A percentile compares a stretch with the other conserved stretches of the same genome.
Evolutionary conservation across 2,888 invertebrate species (phyloP).

Genomic region (Diabrotica balteata): DNA sequence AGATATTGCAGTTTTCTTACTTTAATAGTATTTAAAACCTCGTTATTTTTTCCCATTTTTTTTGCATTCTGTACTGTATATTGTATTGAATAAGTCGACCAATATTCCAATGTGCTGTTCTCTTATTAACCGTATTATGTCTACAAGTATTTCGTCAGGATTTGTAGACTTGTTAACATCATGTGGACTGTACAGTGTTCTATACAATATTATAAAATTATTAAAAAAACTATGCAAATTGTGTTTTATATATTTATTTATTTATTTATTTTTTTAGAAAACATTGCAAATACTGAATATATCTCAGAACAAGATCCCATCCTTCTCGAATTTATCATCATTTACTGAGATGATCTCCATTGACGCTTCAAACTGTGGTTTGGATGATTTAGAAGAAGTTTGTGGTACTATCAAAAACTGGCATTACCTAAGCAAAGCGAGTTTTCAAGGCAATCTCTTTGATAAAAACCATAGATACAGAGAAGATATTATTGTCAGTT

Average conservation of each 20-base stretch:
- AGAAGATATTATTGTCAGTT: slow-evolving; percentile 71
- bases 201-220: too few relatives aligned
- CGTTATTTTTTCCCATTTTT: too few relatives aligned
- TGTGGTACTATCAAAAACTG: slow-evolving; percentile 66
- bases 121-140: too few relatives aligned
- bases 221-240: too few relatives aligned
- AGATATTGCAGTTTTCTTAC: too few relatives aligned
- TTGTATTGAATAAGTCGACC: too few relatives aligned
- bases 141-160: too few relatives aligned
- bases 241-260: not conserved
- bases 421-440: slow-evolving; percentile 64
- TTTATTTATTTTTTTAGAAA: slow-evolving; percentile 58
- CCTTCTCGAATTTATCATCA: slow-evolving; percentile 64
- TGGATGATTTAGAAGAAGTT: slow-evolving; percentile 65
- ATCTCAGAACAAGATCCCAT: slow-evolving; percentile 68
- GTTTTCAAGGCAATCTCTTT: slow-evolving; percentile 71
- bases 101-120: too few relatives aligned
- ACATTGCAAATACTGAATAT: slow-evolving; percentile 68
- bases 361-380: slow-evolving; percentile 66
- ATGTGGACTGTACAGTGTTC: too few relatives aligned
- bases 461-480: slow-evolving; percentile 69
- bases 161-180: too few relatives aligned
- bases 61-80: too few relatives aligned
- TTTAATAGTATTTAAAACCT: too few relatives aligned
- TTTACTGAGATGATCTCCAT: slow-evolving; percentile 65